Evolutionary conservation across 2,113 vertebrate species (phyloP).

Genomic region (Chaetodon auriga): DNA sequence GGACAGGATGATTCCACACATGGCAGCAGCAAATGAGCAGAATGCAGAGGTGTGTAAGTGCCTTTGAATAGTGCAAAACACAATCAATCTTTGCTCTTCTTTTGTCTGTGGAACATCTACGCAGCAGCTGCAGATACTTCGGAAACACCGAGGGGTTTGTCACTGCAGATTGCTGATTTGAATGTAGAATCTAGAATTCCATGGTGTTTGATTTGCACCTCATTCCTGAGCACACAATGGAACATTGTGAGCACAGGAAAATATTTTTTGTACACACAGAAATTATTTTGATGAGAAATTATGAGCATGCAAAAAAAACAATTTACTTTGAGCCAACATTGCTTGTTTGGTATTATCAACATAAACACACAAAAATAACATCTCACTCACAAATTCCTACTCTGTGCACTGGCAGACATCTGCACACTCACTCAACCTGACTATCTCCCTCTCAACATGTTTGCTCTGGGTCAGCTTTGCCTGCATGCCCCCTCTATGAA

Average conservation of each 20-base stretch:
- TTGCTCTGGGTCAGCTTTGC: too few relatives aligned
- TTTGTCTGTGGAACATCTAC: not conserved
- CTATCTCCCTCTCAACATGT: too few relatives aligned
- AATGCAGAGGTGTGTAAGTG: slow-evolving; percentile 8
- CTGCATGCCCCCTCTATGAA: too few relatives aligned
- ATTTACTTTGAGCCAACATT: not conserved
- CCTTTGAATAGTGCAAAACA: not conserved
- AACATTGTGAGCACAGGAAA: not conserved
- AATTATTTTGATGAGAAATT: not conserved
- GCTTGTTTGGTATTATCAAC: too few relatives aligned
- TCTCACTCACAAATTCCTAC: too few relatives aligned
- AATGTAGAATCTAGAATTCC: not conserved
- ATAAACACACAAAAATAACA: too few relatives aligned
- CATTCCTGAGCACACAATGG: not conserved
- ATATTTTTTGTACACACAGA: not conserved
- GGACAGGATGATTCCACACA: slow-evolving; percentile 25
- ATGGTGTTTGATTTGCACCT: not conserved
- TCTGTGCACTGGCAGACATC: too few relatives aligned
- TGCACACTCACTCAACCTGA: too few relatives aligned
- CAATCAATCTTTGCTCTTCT: not conserved
- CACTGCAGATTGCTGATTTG: not conserved
- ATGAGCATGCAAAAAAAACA: not conserved
- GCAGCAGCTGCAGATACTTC: not conserved
- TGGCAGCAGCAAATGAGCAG: slow-evolving; percentile 10
- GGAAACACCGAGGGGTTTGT: not conserved